Conservation (phyloP, 2,888 invertebrate species). For the Andrena marginata region DNA sequence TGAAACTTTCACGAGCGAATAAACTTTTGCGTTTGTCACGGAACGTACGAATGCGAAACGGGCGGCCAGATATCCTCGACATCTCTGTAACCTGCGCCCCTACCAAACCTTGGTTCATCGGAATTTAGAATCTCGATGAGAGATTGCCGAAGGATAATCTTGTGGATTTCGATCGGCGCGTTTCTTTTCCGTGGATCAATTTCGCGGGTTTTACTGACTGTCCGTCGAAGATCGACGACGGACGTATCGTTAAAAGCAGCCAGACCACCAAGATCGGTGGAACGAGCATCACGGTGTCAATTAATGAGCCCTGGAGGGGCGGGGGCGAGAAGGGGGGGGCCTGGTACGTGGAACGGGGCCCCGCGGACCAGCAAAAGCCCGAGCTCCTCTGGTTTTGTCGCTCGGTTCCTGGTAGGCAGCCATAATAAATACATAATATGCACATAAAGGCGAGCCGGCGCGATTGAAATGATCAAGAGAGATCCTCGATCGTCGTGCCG, state of each 20-base stretch:
- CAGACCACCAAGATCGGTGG: slow-evolving; percentile 84
- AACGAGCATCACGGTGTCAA: slow-evolving; percentile 84
- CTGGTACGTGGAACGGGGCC: slow-evolving; percentile 67
- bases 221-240: slow-evolving; percentile 47
- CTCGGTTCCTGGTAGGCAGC: slow-evolving; percentile 82
- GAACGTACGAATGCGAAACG: background rate
- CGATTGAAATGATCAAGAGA: slow-evolving; percentile 84
- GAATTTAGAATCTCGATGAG: background rate
- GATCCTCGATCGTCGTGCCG: slow-evolving; percentile 69
- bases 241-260: slow-evolving; percentile 72
- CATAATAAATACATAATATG: slow-evolving; percentile 85
- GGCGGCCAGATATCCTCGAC: too few species aligned
- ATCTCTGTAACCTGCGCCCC: background rate
- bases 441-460: slow-evolving; percentile 84
- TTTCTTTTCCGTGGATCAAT: background rate
- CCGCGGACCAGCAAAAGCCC: slow-evolving; percentile 63
- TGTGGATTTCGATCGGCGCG: background rate
- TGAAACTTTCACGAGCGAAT: background rate
- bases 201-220: slow-evolving; percentile 44
- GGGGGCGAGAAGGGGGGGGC: slow-evolving; percentile 10
- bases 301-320: slow-evolving; percentile 80
- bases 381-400: slow-evolving; percentile 82
- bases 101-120: background rate
- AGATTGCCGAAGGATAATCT: background rate
- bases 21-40: background rate